phyloP scores from a whole-genome alignment of 2,113 vertebrate genomes.

The Oxyruncus cristatus region DNA sequence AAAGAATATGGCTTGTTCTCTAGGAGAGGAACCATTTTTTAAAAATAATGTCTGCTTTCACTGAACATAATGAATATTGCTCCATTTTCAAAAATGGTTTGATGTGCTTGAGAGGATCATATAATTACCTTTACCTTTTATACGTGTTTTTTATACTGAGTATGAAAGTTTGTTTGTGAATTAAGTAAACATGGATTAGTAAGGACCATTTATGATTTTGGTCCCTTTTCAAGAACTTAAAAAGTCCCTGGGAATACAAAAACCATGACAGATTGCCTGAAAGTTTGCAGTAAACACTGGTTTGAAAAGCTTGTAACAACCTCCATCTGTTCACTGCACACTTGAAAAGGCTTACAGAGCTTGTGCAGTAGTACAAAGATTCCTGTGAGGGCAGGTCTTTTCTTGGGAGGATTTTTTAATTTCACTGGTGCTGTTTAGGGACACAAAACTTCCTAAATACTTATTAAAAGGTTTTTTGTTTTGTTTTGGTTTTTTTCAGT shows the following conservation, averaged over 20 bases:
- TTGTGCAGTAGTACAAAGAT: neutral
- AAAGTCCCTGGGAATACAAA: conserved; percentile 51
- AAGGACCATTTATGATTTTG: conserved; percentile 29
- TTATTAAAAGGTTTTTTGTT: conserved; percentile 1
- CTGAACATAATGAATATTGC: neutral
- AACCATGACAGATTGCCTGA: conserved; percentile 47
- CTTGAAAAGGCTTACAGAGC: conserved; percentile 37
- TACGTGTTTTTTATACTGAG: neutral
- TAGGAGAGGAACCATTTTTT: neutral
- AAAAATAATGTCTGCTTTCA: neutral
- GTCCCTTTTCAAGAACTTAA: conserved; percentile 41
- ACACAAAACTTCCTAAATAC: conserved; percentile 43
- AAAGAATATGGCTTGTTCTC: neutral
- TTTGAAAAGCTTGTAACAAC: conserved; percentile 51
- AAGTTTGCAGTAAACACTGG: conserved; percentile 39
- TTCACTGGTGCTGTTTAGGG: conserved; percentile 38
- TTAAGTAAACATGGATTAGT: neutral
- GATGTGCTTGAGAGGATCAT: neutral
- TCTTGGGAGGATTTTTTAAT: conserved; percentile 58
- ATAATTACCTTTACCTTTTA: neutral
- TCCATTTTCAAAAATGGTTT: neutral
- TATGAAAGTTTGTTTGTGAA: neutral
- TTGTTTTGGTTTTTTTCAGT: neutral
- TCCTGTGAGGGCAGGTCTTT: conserved; percentile 18
- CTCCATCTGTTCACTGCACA: conserved; percentile 47